Evolutionary conservation across 2,888 invertebrate genomes (phyloP).

Genomic region (Lasioglossum lativentre): DNA sequence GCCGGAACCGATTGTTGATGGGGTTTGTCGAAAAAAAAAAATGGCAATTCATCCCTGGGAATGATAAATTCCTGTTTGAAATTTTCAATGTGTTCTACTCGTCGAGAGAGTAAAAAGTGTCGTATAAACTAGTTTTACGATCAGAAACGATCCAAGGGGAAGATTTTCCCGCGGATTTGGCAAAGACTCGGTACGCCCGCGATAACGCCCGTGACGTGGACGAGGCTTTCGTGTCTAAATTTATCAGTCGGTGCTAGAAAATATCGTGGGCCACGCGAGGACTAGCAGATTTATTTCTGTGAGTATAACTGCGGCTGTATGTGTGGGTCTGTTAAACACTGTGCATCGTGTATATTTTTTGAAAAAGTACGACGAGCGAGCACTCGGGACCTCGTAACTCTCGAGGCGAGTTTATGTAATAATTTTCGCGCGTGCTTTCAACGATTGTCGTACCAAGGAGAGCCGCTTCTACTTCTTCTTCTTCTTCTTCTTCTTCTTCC

Average conservation of each 20-base stretch:
- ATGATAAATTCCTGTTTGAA: neutral
- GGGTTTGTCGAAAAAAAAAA: neutral
- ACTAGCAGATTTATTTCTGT: constrained; percentile 56
- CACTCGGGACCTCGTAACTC: constrained; percentile 17
- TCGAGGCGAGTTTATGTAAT: constrained; percentile 22
- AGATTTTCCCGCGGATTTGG: constrained; percentile 40
- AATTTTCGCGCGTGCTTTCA: constrained; percentile 25
- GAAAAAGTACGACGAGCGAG: constrained; percentile 24
- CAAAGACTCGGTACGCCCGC: constrained; percentile 26
- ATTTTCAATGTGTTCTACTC: neutral
- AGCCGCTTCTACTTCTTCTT: neutral
- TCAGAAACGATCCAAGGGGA: neutral
- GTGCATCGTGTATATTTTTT: constrained; percentile 32
- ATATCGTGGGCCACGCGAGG: constrained; percentile 50
- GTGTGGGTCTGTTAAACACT: constrained; percentile 27
- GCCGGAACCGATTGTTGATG: neutral
- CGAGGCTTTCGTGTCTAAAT: constrained; percentile 55
- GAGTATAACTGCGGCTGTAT: constrained; percentile 47
- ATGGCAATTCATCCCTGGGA: too few species aligned
- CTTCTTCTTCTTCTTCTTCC: constrained; percentile 1
- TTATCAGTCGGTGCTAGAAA: constrained; percentile 64
- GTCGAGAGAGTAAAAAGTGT: neutral
- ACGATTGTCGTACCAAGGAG: constrained; percentile 17
- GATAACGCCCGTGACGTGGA: constrained; percentile 44
- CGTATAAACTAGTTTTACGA: neutral